phyloP scores from a whole-genome alignment of 2,113 vertebrate species.

The Pipra filicauda region DNA sequence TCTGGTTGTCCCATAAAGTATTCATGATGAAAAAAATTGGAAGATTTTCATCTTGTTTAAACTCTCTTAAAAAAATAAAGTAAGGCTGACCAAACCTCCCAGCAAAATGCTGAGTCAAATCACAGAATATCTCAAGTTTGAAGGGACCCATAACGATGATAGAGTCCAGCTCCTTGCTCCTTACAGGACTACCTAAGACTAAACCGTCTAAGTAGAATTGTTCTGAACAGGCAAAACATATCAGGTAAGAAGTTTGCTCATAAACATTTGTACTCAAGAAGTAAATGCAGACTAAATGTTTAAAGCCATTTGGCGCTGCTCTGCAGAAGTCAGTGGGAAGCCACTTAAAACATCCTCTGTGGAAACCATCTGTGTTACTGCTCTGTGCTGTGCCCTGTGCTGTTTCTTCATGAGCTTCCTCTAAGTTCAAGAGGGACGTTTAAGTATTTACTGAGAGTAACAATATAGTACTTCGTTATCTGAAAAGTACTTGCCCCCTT shows the following conservation, averaged over 20 bases:
- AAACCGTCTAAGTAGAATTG: not conserved
- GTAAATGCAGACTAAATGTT: not conserved
- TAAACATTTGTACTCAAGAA: not conserved
- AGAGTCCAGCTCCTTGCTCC: not conserved
- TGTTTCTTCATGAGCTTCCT: not conserved
- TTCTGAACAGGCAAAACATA: not conserved
- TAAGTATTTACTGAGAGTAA: not conserved
- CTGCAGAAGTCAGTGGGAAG: not conserved
- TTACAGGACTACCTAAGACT: not conserved
- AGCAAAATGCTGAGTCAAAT: not conserved
- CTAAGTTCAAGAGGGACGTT: not conserved
- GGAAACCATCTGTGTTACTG: not conserved
- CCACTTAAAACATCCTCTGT: not conserved
- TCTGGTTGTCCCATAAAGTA: not conserved
- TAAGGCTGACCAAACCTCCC: not conserved
- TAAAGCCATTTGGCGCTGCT: not conserved
- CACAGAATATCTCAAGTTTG: not conserved
- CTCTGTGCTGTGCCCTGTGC: not conserved
- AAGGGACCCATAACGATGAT: not conserved
- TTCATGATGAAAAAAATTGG: not conserved
- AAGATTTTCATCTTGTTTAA: not conserved
- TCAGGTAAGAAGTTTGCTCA: not conserved
- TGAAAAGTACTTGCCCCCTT: not conserved
- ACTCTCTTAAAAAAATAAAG: not conserved
- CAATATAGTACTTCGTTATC: not conserved